Base-by-base conservation (phyloP, 2,888 invertebrate genomes). In the Hydrotaea cyrtoneurina region DNA sequence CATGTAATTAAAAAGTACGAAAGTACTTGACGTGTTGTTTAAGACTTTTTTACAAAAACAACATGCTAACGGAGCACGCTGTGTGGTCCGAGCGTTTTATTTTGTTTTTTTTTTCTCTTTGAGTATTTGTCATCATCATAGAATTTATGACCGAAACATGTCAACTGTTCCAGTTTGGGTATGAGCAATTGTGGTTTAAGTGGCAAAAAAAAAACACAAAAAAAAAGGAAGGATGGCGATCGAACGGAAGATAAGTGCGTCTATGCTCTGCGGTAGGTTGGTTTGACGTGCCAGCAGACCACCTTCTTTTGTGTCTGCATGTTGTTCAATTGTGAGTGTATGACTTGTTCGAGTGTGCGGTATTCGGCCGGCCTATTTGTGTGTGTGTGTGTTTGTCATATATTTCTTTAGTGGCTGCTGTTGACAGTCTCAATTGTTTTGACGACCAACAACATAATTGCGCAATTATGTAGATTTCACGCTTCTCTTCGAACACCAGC, bases 361-460 rank as follows among this genome's bases (percentile, higher is more conserved):
- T 50, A n/a, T 50, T 15, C 50, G 50, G 13, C 15, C 23, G 59
- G 59, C 59, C 26, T 26, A 59, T 15, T 50, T n/a, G 13, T 26
- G 31, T 2, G 3, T 59, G 26, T 55, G 55, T 59, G 59, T 21
- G 3, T 4, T 31, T 4, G 31, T 4, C 31, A 4, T 7, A 7
- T 31, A 31, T 31, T 31, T 31, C 31, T 7, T 43, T 43, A 80
- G 78, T 81, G 2, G 31, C 31, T 31, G 31, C 31, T 82, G 86
- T 75, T 86, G 86, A 84, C 86, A 86, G 74, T 80, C 71, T 85
- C 80, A 85, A 85, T 86, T 85, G 86, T 82, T 82, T 81, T 82
- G 78, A 86, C 80, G 82, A 66, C 77, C 79, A 79, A 77, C 53
- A 75, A 83, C 80, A 83, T 89, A 89, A 89, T 90, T 88, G 88